These are phyloP conservation scores for Amphipoea oculea DNA, from an alignment of 2,888 invertebrate genomes.

Conservation along the genomic window DNA sequence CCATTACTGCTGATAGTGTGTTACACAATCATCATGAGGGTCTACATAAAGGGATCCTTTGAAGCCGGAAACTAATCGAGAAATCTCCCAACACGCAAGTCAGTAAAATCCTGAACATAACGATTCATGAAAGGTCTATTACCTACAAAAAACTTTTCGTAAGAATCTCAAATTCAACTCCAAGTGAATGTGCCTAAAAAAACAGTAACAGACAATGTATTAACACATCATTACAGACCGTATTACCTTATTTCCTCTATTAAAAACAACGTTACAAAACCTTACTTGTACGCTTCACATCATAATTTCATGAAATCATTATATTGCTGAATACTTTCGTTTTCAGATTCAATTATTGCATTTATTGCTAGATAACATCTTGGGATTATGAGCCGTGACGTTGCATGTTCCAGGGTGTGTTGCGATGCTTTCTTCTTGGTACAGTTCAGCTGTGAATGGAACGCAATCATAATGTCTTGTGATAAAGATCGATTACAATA, in stretches of 20 bases:
- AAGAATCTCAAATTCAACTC: slow-evolving; percentile 22
- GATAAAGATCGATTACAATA: too few relatives aligned
- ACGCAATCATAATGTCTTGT: slow-evolving; percentile 1
- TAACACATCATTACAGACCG: slow-evolving; percentile 46
- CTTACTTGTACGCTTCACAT: neutral
- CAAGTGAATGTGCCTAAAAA: slow-evolving; percentile 27
- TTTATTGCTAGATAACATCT: slow-evolving; percentile 40
- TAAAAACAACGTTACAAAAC: slow-evolving; percentile 55
- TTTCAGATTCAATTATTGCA: slow-evolving; percentile 67
- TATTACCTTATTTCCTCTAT: slow-evolving; percentile 53
- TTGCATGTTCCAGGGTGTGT: slow-evolving; percentile 56
- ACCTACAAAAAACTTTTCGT: slow-evolving; percentile 36
- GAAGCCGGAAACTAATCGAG: neutral
- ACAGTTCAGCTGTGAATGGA: slow-evolving; percentile 47
- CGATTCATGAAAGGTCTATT: slow-evolving; percentile 10
- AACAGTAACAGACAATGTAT: slow-evolving; percentile 8
- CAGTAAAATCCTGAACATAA: neutral
- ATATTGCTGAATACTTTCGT: slow-evolving; percentile 57
- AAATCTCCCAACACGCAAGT: neutral
- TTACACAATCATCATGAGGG: neutral
- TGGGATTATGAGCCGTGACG: slow-evolving; percentile 54
- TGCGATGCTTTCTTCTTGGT: slow-evolving; percentile 42
- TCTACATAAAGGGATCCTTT: neutral
- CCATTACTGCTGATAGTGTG: neutral
- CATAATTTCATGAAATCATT: slow-evolving; percentile 34